Base-by-base conservation (phyloP, 2,888 invertebrate genomes). In the Oscheius sp. region DNA sequence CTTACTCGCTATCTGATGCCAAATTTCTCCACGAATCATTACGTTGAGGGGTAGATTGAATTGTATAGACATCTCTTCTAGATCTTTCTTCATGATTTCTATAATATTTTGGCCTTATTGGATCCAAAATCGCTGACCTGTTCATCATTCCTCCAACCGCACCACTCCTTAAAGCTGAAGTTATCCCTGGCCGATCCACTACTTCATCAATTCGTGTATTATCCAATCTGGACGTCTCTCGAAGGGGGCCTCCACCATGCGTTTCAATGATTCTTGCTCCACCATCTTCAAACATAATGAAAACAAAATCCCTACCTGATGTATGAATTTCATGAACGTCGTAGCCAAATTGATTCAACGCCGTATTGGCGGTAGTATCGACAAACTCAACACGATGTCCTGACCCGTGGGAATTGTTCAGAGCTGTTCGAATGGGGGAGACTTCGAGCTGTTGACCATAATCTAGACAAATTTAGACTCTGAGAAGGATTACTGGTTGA, bases 301-400 rank as follows among this genome's bases (percentile, higher is more conserved):
- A 24, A 26, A 44, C 5, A 22, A 14, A 2, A 22, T 38, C 14
- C 70, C 59, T 36, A 81, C 83, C 82, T 20, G 71, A 67, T n/a
- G 85, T 85, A 33, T 82, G 81, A 6, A 84, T 81, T 72, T 85
- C 83, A 49, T 84, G 78, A 22, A 82, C 74, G 62, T 84, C 84
- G 61, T 84, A 85, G 8, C 84, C 84, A 69, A 76, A 84, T 50
- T 85, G 79, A 57, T 83, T 70, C 28, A 77, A 67, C 0, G 73
- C 70, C 14, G 77, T 77, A 8, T 61, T 67, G 14, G 66, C 68
- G 24, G 56, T 51, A 22, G 41, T 65, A 33, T 69, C 54, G 24
- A 59, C 62, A 12, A 59, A 65, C 30, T 62, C 69, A 38, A 41
- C 72, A 54, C 50, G 62, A 61, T 47, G 72, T 61, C 50, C 73